These are phyloP conservation scores for Lampris incognitus DNA, from an alignment of 2,113 vertebrate species.

Conservation along the genomic window DNA sequence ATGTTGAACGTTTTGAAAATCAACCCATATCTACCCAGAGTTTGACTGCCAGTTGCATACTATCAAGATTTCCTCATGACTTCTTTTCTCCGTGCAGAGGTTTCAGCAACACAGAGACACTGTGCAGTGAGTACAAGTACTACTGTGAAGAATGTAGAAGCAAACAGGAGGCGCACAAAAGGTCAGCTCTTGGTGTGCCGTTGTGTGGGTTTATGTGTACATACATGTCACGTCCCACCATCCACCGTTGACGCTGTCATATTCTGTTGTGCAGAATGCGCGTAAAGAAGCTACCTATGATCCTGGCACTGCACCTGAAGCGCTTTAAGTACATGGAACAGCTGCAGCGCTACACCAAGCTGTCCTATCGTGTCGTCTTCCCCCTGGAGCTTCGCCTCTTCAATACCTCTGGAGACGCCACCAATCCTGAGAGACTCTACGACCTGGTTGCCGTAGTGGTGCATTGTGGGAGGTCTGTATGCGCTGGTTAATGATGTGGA, in stretches of 20 bases:
- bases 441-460: conserved; percentile 96
- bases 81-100: conserved; percentile 83
- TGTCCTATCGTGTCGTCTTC: conserved; percentile 96
- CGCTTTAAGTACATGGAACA: conserved; percentile 99
- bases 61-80: not conserved
- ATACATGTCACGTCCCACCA: not conserved
- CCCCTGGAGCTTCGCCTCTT: conserved; percentile 96
- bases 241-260: not conserved
- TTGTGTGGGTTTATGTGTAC: not conserved
- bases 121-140: conserved; percentile 98
- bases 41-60: not conserved
- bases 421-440: conserved; percentile 95
- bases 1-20: too few species aligned
- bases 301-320: conserved; percentile 95
- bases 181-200: conserved; percentile 79
- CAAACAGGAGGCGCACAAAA: conserved; percentile 98
- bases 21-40: too few species aligned
- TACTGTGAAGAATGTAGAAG: conserved; percentile 98
- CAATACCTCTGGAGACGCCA: conserved; percentile 95
- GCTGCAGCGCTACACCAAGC: conserved; percentile 95
- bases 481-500: not conserved
- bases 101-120: conserved; percentile 98
- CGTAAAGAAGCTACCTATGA: conserved; percentile 97
- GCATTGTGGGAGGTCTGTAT: conserved; percentile 92
- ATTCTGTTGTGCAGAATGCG: conserved; percentile 86